phyloP scores from a whole-genome alignment of 2,113 vertebrate genomes.

The Acrocephalus kingi region DNA sequence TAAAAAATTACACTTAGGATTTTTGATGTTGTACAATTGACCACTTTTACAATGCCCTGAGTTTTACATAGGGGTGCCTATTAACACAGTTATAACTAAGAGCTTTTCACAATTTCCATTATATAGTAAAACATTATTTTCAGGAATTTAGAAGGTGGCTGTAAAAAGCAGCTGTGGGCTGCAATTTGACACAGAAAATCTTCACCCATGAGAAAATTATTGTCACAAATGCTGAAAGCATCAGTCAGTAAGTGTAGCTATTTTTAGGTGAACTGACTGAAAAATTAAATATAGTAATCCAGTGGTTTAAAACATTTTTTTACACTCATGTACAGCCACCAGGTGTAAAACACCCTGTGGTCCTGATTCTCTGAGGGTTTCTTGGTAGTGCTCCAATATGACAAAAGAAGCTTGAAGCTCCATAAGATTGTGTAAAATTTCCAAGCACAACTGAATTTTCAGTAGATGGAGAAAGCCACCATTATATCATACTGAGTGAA shows the following conservation, averaged over 20 bases:
- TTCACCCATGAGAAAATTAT: constrained; percentile 41
- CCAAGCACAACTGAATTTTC: not conserved
- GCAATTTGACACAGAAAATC: constrained; percentile 35
- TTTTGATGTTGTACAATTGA: not conserved
- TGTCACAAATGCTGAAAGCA: constrained; percentile 41
- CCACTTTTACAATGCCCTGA: not conserved
- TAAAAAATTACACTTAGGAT: not conserved
- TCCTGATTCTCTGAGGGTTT: not conserved
- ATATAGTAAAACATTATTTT: constrained; percentile 27
- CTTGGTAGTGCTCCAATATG: not conserved
- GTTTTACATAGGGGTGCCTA: not conserved
- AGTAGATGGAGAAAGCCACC: not conserved
- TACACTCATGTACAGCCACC: not conserved
- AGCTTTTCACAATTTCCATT: constrained; percentile 24
- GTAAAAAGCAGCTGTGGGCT: constrained; percentile 39
- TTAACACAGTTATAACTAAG: not conserved
- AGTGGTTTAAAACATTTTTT: constrained; percentile 14
- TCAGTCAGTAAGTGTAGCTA: not conserved
- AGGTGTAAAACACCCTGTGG: not conserved
- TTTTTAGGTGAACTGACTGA: constrained; percentile 37
- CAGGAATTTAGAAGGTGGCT: constrained; percentile 18
- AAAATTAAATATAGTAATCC: constrained; percentile 11
- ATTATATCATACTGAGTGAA: not conserved
- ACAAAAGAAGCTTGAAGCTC: not conserved
- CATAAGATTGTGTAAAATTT: not conserved